Evolutionary conservation across 1,140 invertebrate genomes (phyloP).

Genomic region (Leguminivora glycinivorella): DNA sequence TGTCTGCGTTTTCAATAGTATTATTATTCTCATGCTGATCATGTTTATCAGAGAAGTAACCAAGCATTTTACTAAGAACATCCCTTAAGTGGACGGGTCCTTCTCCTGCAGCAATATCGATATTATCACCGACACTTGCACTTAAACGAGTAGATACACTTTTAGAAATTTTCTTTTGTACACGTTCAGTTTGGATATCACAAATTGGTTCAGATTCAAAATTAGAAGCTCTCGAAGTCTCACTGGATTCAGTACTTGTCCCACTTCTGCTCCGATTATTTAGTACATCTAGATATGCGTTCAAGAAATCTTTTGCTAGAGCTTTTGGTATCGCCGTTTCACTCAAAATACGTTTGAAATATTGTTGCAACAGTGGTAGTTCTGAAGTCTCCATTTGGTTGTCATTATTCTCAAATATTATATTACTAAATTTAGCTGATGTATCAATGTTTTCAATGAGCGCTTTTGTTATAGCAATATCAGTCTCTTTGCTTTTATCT

Average conservation of each 20-base stretch:
- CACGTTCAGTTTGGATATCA: slow-evolving; percentile 53
- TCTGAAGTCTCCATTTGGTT: slow-evolving; percentile 56
- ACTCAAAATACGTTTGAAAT: slow-evolving; percentile 56
- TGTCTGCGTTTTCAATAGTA: not conserved
- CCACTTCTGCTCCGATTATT: slow-evolving; percentile 38
- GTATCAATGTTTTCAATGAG: slow-evolving; percentile 54
- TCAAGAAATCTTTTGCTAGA: slow-evolving; percentile 59
- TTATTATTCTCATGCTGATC: not conserved
- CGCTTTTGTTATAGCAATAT: slow-evolving; percentile 59
- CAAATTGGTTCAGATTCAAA: slow-evolving; percentile 37
- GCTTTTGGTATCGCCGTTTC: slow-evolving; percentile 52
- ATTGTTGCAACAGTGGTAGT: slow-evolving; percentile 56
- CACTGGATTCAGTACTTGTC: slow-evolving; percentile 41
- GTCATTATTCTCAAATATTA: slow-evolving; percentile 32
- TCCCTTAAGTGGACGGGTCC: slow-evolving; percentile 40
- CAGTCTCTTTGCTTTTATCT: slow-evolving; percentile 44
- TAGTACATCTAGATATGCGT: slow-evolving; percentile 61
- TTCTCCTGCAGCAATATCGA: not conserved
- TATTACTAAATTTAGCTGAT: slow-evolving; percentile 36
- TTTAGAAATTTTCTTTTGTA: slow-evolving; percentile 54
- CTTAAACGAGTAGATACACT: slow-evolving; percentile 36
- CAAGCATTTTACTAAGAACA: slow-evolving; percentile 44
- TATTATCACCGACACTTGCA: not conserved
- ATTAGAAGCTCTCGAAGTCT: slow-evolving; percentile 33
- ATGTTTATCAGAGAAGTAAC: not conserved